Percentiles rank a stretch among this genome's conserved stretches.
Conservation (phyloP, 64 coral and sea anemone species). For the Pocillopora damicornis region DNA sequence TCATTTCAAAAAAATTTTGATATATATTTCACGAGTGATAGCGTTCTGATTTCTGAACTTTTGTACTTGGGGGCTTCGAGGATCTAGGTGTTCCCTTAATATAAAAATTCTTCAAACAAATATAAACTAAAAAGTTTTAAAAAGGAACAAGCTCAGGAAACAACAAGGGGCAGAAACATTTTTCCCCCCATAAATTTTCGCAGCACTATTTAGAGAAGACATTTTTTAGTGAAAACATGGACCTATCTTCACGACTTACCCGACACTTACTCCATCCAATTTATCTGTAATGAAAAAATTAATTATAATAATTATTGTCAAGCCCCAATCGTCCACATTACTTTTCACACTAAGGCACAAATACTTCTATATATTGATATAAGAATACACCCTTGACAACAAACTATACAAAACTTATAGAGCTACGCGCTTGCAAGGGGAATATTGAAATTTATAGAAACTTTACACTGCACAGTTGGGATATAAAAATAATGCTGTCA, state of each 20-base stretch:
- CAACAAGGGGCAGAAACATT: neutral
- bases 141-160: too few relatives aligned
- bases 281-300: neutral
- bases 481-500: conserved; percentile 25
- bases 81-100: neutral
- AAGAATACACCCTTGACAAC: neutral
- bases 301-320: neutral
- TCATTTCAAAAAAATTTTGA: too few relatives aligned
- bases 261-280: neutral
- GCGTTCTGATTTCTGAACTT: too few relatives aligned
- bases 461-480: neutral
- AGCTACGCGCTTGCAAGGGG: neutral
- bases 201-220: too few relatives aligned
- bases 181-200: too few relatives aligned
- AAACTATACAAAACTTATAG: conserved; percentile 6
- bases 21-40: too few relatives aligned
- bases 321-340: neutral
- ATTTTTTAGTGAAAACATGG: neutral
- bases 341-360: neutral
- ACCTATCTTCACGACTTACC: neutral
- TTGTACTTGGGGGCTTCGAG: too few relatives aligned
- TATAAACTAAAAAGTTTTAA: too few relatives aligned
- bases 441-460: neutral
- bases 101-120: neutral
- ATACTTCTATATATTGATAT: neutral